A percentile compares a stretch with the other conserved stretches of the same genome.
These are phyloP conservation scores for Drosophila emarginata DNA, from an alignment of 2,888 invertebrate genomes.

Conservation along the genomic window DNA sequence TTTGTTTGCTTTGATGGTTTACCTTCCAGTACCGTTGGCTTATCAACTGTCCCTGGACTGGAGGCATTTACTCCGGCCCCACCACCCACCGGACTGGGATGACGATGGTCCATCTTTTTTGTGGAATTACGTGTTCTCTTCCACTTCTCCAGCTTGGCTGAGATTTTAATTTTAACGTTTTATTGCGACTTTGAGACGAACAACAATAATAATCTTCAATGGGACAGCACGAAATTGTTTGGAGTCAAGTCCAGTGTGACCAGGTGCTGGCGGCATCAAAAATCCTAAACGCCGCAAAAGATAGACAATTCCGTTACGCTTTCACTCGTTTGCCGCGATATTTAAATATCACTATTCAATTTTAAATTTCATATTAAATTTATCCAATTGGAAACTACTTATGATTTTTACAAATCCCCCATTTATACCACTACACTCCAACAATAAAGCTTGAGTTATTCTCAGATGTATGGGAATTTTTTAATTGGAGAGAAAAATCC, in stretches of 20 bases:
- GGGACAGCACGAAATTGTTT: constrained; percentile 6
- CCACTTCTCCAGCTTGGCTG: constrained; percentile 80
- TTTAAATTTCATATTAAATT: not conserved
- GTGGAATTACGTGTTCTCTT: constrained; percentile 80
- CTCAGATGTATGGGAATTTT: not conserved
- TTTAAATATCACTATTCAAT: not conserved
- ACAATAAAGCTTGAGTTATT: too few relatives aligned
- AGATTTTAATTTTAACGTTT: constrained; percentile 5
- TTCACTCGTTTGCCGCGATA: not conserved
- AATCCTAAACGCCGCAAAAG: not conserved
- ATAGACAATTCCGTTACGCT: not conserved
- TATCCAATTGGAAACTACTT: too few relatives aligned
- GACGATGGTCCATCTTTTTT: constrained; percentile 75
- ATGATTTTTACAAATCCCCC: too few relatives aligned
- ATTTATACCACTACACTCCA: not conserved
- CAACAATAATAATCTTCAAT: not conserved
- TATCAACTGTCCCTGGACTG: constrained; percentile 59
- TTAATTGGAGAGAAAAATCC: not conserved
- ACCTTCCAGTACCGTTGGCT: constrained; percentile 80
- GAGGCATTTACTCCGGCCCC: constrained; percentile 21
- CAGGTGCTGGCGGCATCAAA: not conserved
- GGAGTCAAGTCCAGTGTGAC: not conserved
- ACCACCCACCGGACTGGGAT: constrained; percentile 49
- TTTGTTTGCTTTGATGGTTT: constrained; percentile 26
- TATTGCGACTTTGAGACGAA: not conserved